These are phyloP conservation scores for Drosophila putrida DNA, from an alignment of 2,888 invertebrate genomes.

Conservation along the genomic window DNA sequence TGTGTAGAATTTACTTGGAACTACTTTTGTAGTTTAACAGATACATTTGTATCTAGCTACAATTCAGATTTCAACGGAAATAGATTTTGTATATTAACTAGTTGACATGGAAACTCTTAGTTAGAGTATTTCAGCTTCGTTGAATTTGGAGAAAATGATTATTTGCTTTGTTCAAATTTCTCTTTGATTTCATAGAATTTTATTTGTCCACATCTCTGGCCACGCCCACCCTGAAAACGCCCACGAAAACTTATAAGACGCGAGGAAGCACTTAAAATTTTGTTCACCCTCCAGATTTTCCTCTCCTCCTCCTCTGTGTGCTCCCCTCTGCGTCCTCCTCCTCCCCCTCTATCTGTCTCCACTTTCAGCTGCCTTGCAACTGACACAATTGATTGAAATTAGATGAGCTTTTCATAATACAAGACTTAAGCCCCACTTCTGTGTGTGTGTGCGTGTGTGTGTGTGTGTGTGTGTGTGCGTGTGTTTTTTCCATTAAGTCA, in stretches of 20 bases:
- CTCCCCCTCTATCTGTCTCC: not conserved
- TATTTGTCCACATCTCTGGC: conserved; percentile 13
- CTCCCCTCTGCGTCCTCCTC: not conserved
- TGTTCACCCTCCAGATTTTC: not conserved
- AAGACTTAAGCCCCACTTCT: conserved; percentile 55
- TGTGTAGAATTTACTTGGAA: too few relatives aligned
- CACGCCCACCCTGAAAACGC: not conserved
- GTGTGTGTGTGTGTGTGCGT: conserved; percentile 20
- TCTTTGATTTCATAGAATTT: conserved; percentile 57
- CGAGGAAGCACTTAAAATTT: conserved; percentile 61
- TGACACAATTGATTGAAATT: conserved; percentile 81
- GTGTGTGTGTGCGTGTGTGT: conserved; percentile 11
- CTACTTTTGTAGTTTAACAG: too few relatives aligned
- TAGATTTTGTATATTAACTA: too few relatives aligned
- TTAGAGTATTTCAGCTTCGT: not conserved
- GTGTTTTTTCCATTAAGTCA: conserved; percentile 56
- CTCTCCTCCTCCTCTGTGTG: not conserved
- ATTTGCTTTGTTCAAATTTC: not conserved
- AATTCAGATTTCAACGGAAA: too few relatives aligned
- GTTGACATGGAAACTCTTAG: not conserved
- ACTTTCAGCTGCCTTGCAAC: conserved; percentile 31
- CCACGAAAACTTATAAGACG: conserved; percentile 19
- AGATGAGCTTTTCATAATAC: conserved; percentile 83
- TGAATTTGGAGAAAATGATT: not conserved
- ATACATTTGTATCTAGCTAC: too few relatives aligned